Base-by-base conservation (phyloP, 2,797 vertebrate species). In the Chaetodon trifasciatus region DNA sequence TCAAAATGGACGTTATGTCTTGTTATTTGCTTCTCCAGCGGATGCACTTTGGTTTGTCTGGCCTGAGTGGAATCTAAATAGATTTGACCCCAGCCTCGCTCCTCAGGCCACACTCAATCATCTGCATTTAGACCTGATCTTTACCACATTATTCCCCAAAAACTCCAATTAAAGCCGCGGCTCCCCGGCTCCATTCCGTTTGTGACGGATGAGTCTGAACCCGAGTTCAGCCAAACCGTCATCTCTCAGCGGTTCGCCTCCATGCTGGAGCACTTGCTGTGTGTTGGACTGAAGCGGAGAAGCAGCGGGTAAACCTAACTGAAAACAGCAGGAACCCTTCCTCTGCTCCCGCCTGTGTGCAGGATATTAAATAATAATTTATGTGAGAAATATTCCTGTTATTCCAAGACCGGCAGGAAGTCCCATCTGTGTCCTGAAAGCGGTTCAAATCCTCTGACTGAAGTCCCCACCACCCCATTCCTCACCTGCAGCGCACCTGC, bases 361-460 rank as follows among this genome's bases (percentile, higher is more conserved):
- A 83, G 88, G 88, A 90, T 89, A 84, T 91, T 79, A 83, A 87
- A 89, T 82, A 62, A 85, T 86, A 55, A 70, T 84, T 84, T 70
- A 52, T 79, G 8, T 71, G 75, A 82, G 83, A 87, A 83, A 79
- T 85, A 86, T 86, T 85, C 74, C 77, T 86, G 77, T 89, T 83
- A 79, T 88, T 89, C 77, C 81, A 73, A 75, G 50, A 79, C 1
- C 8, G 1, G 55, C 89, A 89, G 91, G 88, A 92, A 90, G 84
- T 82, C 57, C 89, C 87, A 92, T 92, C 91, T 91, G 89, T 74
- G 76, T 81, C 83, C 84, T 74, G 76, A 85, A 81, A 78, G n/a
- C 24, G 6, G 83, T 73, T 82, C 64, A 81, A 58, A 67, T 13
- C 50, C 42, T 78, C n/a, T 11, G 60, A 42, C 67, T 71, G 55